phyloP scores from a whole-genome alignment of 1,140 invertebrate genomes.

The Papilio aristodemus region DNA sequence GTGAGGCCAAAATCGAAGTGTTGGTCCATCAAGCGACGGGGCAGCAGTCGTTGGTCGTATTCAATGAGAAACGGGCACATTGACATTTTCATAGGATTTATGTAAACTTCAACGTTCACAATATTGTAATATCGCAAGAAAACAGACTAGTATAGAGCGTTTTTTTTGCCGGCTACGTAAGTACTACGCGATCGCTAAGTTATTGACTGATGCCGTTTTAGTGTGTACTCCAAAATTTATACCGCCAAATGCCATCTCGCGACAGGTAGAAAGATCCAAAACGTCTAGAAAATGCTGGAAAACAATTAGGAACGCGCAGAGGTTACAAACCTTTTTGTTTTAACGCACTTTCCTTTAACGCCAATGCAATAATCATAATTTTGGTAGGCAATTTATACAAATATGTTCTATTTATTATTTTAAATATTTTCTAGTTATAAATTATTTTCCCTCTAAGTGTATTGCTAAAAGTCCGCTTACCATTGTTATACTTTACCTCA shows the following conservation, averaged over 20 bases:
- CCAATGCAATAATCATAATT: not conserved
- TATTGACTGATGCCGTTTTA: conserved; percentile 26
- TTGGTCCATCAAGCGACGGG: conserved; percentile 51
- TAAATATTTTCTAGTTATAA: too few relatives aligned
- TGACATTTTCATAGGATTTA: conserved; percentile 47
- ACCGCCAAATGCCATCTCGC: conserved; percentile 41
- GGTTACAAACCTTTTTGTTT: not conserved
- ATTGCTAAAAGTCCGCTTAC: too few relatives aligned
- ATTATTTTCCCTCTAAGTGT: too few relatives aligned
- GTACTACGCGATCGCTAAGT: not conserved
- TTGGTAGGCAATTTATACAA: too few relatives aligned
- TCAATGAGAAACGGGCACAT: conserved; percentile 54
- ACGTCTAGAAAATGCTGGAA: conserved; percentile 27
- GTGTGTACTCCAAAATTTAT: conserved; percentile 32
- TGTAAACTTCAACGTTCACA: conserved; percentile 16
- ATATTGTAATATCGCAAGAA: conserved; percentile 19
- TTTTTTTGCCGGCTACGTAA: not conserved
- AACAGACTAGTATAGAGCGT: not conserved
- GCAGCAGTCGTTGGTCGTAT: conserved; percentile 43
- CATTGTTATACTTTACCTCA: too few relatives aligned
- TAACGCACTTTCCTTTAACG: not conserved
- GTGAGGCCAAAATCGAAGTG: conserved; percentile 57
- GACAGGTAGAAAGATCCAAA: conserved; percentile 43
- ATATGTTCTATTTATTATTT: too few relatives aligned
- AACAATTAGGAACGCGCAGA: not conserved